phyloP scores from a whole-genome alignment of 2,888 invertebrate species.

The Cabera pusaria region DNA sequence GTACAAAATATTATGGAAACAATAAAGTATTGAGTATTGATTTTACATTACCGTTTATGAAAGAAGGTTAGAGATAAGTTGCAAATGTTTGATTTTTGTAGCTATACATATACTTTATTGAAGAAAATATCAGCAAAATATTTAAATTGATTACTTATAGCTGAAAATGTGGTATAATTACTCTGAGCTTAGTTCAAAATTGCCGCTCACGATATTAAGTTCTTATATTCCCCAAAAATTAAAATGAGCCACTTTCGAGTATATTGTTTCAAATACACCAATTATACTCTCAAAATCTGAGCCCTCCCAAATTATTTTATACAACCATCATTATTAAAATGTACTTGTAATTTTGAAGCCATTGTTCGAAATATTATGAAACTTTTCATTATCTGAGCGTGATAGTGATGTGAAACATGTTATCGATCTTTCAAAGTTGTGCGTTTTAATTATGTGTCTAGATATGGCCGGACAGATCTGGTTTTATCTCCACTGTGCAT shows the following conservation, averaged over 20 bases:
- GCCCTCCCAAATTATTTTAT: slow-evolving; percentile 11
- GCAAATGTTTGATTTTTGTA: too few species aligned
- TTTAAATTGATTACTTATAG: too few species aligned
- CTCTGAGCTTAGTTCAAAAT: too few species aligned
- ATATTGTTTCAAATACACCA: slow-evolving; percentile 14
- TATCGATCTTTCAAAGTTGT: slow-evolving; percentile 29
- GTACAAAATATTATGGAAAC: too few species aligned
- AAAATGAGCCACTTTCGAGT: slow-evolving; percentile 1
- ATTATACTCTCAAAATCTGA: slow-evolving; percentile 19
- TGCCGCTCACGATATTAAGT: too few species aligned
- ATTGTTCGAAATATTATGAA: slow-evolving; percentile 22
- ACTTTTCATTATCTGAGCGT: slow-evolving; percentile 29
- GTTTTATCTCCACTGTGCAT: slow-evolving; percentile 23
- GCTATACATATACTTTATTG: too few species aligned
- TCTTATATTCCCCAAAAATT: neutral
- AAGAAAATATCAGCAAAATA: too few species aligned
- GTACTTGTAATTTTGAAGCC: slow-evolving; percentile 19
- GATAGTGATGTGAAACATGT: slow-evolving; percentile 39
- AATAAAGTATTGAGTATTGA: too few species aligned
- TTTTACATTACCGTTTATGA: too few species aligned
- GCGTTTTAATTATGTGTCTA: slow-evolving; percentile 26
- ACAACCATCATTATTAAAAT: slow-evolving; percentile 18
- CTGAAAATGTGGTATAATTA: too few species aligned
- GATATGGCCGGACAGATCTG: slow-evolving; percentile 12
- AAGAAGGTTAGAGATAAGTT: too few species aligned